A percentile compares a stretch with the other conserved stretches of the same genome.
These are phyloP conservation scores for Polyergus mexicanus DNA, from an alignment of 1,140 invertebrate genomes.

Conservation along the genomic window DNA sequence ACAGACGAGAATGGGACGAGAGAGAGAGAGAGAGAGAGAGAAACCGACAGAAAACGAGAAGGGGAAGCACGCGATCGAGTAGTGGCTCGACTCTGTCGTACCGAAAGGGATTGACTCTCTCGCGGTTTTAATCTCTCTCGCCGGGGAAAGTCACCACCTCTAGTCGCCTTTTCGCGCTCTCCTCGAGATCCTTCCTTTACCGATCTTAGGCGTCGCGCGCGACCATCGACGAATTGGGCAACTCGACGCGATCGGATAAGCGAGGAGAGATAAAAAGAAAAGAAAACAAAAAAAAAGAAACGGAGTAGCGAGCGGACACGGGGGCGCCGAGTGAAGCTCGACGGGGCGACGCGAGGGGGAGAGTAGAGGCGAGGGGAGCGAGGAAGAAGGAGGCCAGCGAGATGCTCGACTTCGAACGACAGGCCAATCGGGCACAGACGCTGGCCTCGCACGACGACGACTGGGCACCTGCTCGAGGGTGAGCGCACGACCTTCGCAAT, in stretches of 20 bases:
- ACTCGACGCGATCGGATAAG: conserved; percentile 18
- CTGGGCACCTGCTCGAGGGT: conserved; percentile 83
- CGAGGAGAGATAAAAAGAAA: neutral
- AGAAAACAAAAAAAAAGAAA: neutral
- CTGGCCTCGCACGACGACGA: conserved; percentile 79
- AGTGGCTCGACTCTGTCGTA: conserved; percentile 25
- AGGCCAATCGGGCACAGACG: conserved; percentile 79
- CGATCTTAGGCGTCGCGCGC: conserved; percentile 29
- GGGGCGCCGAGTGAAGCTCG: neutral
- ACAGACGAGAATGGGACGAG: conserved; percentile 32
- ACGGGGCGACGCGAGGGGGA: neutral
- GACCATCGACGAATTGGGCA: neutral
- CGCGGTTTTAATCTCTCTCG: conserved; percentile 20
- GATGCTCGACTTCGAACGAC: conserved; percentile 82
- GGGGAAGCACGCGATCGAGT: conserved; percentile 23
- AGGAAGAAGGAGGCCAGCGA: conserved; percentile 39
- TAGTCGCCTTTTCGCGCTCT: neutral
- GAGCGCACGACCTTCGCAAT: conserved; percentile 79
- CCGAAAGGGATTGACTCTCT: conserved; percentile 19
- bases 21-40: conserved; percentile 32
- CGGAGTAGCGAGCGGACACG: conserved; percentile 25
- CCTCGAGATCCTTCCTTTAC: conserved; percentile 13
- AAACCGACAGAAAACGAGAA: conserved; percentile 20
- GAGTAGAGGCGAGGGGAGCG: conserved; percentile 8
- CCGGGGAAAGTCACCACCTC: conserved; percentile 21